Evolutionary conservation across 2,113 vertebrate species (phyloP).

Genomic region (Oxygymnocypris stewartii): DNA sequence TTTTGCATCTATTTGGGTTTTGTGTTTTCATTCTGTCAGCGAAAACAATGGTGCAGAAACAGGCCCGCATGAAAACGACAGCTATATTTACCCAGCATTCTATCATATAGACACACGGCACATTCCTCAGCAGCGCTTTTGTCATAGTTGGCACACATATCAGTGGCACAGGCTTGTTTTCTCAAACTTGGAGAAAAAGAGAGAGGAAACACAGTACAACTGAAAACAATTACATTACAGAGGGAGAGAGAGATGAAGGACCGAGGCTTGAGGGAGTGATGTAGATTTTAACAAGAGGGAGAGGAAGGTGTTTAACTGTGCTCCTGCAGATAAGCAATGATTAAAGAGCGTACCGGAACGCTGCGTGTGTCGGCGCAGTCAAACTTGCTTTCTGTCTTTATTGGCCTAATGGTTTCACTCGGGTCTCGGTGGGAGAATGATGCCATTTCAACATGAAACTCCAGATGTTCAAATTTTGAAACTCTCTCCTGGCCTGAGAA

Average conservation of each 20-base stretch:
- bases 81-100: conserved; percentile 57
- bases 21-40: conserved; percentile 45
- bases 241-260: conserved; percentile 5
- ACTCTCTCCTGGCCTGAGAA: not conserved
- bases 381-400: conserved; percentile 28
- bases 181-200: conserved; percentile 9
- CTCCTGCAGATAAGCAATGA: conserved; percentile 38
- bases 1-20: conserved; percentile 27
- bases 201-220: conserved; percentile 23
- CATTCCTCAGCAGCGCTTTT: conserved; percentile 43
- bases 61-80: conserved; percentile 34
- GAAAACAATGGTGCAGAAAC: conserved; percentile 50
- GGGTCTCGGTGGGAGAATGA: conserved; percentile 30
- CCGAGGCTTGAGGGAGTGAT: not conserved
- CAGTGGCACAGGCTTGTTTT: conserved; percentile 41
- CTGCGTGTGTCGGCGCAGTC: not conserved
- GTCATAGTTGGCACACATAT: conserved; percentile 54
- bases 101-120: conserved; percentile 53
- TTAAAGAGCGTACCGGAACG: conserved; percentile 15
- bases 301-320: conserved; percentile 22
- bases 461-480: conserved; percentile 50
- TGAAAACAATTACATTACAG: conserved; percentile 37
- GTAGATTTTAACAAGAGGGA: conserved; percentile 28
- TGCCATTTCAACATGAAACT: conserved; percentile 38
- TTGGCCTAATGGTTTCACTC: conserved; percentile 43